Evolutionary conservation across 1,140 invertebrate species (phyloP).

Genomic region (Lepidostoma basale): DNA sequence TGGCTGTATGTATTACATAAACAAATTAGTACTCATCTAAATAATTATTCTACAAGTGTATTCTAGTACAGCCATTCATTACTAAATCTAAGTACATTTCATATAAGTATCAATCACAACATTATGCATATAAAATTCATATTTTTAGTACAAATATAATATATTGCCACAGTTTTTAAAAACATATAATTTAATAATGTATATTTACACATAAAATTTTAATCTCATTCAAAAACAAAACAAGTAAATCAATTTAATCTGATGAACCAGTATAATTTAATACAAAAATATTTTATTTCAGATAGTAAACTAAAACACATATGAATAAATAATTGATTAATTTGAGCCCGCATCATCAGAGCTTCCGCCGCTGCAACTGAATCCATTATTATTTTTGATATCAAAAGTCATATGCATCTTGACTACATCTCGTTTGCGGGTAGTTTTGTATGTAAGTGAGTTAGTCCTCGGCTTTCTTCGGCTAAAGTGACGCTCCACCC

Average conservation of each 20-base stretch:
- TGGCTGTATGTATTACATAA: no score
- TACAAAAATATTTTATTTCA: no score
- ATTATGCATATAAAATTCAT: neutral
- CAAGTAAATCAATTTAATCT: no score
- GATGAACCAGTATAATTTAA: no score
- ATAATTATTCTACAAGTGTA: no score
- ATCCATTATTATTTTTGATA: conserved; percentile 49
- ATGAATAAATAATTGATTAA: conserved; percentile 10
- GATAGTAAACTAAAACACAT: no score
- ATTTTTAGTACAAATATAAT: neutral
- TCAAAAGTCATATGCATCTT: conserved; percentile 77
- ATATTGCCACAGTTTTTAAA: neutral
- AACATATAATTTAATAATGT: no score
- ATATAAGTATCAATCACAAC: conserved; percentile 5
- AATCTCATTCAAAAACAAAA: no score
- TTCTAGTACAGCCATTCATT: conserved; percentile 5
- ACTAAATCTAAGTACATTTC: neutral
- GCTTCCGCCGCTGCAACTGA: conserved; percentile 25
- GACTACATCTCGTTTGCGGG: conserved; percentile 65
- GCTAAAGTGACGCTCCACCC: conserved; percentile 84
- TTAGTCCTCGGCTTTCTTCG: conserved; percentile 71
- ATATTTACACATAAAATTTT: no score
- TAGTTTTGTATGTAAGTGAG: conserved; percentile 64
- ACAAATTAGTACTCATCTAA: no score
- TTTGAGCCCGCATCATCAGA: conserved; percentile 42